phyloP scores from a whole-genome alignment of 2,888 invertebrate genomes.

The Nesidiocoris tenuis region DNA sequence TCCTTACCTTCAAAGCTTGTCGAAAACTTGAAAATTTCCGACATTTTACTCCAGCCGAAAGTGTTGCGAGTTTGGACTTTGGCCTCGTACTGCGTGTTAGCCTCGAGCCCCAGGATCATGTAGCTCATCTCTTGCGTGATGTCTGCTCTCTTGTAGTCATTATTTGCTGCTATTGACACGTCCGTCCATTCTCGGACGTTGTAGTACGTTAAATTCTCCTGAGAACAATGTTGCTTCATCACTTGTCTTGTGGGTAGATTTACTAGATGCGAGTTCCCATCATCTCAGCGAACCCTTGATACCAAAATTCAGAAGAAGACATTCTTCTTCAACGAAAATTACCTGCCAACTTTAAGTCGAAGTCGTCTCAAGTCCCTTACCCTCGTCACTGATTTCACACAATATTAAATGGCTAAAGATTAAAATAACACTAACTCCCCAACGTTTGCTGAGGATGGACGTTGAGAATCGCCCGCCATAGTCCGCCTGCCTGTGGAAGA shows the following conservation, averaged over 20 bases:
- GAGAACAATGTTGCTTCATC: conserved; percentile 1
- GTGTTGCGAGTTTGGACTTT: conserved; percentile 65
- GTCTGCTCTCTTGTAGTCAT: conserved; percentile 55
- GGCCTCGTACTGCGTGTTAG: conserved; percentile 66
- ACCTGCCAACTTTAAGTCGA: no score
- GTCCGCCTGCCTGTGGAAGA: conserved; percentile 45
- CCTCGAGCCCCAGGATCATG: conserved; percentile 64
- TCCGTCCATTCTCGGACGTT: conserved; percentile 55
- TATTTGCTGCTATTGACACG: conserved; percentile 59
- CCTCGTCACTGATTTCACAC: no score
- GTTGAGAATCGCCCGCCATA: conserved; percentile 42
- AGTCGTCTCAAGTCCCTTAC: no score
- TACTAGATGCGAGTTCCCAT: not conserved
- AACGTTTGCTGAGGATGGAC: conserved; percentile 39
- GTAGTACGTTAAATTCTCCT: conserved; percentile 48
- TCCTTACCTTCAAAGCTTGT: conserved; percentile 64
- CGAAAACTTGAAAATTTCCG: conserved; percentile 63
- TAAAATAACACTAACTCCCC: conserved; percentile 44
- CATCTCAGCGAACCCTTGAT: no score
- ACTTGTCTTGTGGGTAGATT: no score
- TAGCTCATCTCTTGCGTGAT: conserved; percentile 65
- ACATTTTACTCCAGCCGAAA: conserved; percentile 65
- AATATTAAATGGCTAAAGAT: no score
- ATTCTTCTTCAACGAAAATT: no score
- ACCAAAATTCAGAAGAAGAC: no score